phyloP scores from a whole-genome alignment of 2,888 invertebrate species.

The Platerodrilus igneus region DNA sequence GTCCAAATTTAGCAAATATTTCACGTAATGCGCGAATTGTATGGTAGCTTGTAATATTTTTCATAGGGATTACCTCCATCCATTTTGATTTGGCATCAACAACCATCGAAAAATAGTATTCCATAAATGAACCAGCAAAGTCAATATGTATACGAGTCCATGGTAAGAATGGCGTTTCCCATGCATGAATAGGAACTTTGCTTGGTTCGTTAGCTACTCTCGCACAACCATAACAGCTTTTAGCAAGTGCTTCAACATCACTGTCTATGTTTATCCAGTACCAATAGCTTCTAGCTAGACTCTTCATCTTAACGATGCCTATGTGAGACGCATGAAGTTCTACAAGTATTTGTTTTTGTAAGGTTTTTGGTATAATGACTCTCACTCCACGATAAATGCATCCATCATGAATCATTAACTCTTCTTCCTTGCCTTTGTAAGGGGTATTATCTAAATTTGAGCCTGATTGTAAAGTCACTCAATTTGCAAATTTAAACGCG shows the following conservation, averaged over 20 bases:
- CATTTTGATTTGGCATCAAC: conserved; percentile 23
- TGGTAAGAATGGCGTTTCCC: conserved; percentile 22
- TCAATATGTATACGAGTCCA: conserved; percentile 33
- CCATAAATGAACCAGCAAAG: conserved; percentile 28
- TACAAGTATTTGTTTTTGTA: conserved; percentile 19
- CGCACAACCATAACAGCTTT: conserved; percentile 20
- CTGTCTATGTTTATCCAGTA: conserved; percentile 30
- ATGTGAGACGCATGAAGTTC: conserved; percentile 26
- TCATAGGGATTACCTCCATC: conserved; percentile 25
- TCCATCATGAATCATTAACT: too few species aligned
- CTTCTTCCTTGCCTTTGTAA: too few species aligned
- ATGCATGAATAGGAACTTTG: conserved; percentile 21
- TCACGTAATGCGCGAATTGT: conserved; percentile 12
- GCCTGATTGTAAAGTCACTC: too few species aligned
- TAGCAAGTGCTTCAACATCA: conserved; percentile 28
- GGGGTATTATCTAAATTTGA: too few species aligned
- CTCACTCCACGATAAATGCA: too few species aligned
- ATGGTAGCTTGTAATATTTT: conserved; percentile 13
- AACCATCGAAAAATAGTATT: conserved; percentile 13
- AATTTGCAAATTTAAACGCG: too few species aligned
- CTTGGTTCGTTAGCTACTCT: conserved; percentile 18
- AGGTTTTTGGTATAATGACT: conserved; percentile 16
- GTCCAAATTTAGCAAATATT: conserved; percentile 23
- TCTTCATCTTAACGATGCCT: conserved; percentile 33
- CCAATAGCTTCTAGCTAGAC: conserved; percentile 24